These are phyloP conservation scores for Ricordea florida DNA, from an alignment of 92 coral and sea anemone genomes.

Conservation along the genomic window DNA sequence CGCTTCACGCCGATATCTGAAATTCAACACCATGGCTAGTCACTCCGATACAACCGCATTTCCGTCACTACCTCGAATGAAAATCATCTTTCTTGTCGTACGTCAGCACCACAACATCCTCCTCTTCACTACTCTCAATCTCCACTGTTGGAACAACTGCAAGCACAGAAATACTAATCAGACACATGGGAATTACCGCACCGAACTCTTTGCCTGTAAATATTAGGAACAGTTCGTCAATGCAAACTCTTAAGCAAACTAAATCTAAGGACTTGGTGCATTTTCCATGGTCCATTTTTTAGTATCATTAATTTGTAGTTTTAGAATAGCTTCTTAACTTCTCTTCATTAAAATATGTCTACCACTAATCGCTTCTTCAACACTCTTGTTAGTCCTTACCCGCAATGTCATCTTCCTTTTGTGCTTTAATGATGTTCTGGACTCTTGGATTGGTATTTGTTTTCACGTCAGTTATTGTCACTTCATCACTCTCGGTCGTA, in stretches of 20 bases:
- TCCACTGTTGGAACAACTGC: constrained; percentile 11
- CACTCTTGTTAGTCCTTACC: neutral
- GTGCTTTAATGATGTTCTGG: neutral
- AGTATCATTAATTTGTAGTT: no score
- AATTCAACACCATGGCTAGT: neutral
- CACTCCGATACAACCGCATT: neutral
- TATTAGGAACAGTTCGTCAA: no score
- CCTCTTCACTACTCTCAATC: constrained; percentile 78
- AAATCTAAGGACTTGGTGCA: no score
- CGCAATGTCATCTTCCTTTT: neutral
- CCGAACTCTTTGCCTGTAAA: no score
- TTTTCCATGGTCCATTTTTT: no score
- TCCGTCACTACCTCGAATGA: constrained; percentile 58
- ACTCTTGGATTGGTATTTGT: neutral
- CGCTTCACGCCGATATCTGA: no score
- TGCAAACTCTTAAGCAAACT: no score
- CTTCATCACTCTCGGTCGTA: constrained; percentile 57
- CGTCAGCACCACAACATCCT: constrained; percentile 65
- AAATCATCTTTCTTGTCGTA: constrained; percentile 35
- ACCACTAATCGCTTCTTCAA: no score
- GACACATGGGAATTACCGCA: no score
- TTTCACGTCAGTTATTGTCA: neutral
- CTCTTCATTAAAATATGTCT: no score
- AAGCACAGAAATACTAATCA: no score
- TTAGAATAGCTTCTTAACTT: no score